Conservation (phyloP, 2,888 invertebrate species). For the Cosmorhoe ocellata region DNA sequence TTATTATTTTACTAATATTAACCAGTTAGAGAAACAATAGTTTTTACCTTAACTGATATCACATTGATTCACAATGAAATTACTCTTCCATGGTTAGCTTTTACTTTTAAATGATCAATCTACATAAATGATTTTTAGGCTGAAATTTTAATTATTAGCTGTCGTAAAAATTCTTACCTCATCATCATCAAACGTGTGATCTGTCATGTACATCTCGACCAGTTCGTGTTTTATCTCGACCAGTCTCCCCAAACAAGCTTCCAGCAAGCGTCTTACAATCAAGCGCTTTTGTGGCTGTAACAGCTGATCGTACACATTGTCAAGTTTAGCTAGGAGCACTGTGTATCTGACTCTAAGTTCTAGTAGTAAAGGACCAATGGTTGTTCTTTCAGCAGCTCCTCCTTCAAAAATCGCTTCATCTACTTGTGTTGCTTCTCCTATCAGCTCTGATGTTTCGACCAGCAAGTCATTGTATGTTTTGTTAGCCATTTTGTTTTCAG, state of each 20-base stretch:
- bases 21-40: no score
- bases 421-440: conserved; percentile 82
- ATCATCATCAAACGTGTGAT: conserved; percentile 93
- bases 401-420: conserved; percentile 85
- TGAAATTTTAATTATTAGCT: no score
- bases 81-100: no score
- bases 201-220: conserved; percentile 92
- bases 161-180: conserved; percentile 50
- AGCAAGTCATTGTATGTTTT: conserved; percentile 87
- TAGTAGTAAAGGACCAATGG: conserved; percentile 84
- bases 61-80: no score
- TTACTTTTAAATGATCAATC: no score
- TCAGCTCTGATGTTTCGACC: conserved; percentile 78
- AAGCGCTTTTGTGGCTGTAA: conserved; percentile 96
- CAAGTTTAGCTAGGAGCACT: conserved; percentile 87
- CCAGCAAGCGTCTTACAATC: conserved; percentile 88
- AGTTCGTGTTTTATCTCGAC: conserved; percentile 94
- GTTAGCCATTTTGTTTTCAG: conserved; percentile 84
- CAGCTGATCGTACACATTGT: conserved; percentile 93
- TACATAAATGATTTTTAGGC: no score
- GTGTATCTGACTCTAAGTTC: conserved; percentile 93
- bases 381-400: conserved; percentile 81
- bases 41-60: no score
- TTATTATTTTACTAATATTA: no score
- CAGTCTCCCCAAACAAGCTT: conserved; percentile 90